phyloP scores from a whole-genome alignment of 2,113 vertebrate species.

The Charina bottae region DNA sequence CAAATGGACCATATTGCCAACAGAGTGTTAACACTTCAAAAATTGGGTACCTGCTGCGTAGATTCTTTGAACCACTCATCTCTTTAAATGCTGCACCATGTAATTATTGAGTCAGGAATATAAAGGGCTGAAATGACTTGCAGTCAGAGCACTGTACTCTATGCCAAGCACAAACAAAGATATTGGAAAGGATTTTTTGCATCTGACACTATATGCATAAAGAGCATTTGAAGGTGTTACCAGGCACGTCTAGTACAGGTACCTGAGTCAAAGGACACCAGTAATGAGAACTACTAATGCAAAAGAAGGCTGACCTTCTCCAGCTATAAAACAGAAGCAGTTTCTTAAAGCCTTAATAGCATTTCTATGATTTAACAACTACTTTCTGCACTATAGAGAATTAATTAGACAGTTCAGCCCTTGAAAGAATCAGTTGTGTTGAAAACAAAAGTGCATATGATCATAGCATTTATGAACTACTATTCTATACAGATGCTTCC shows the following conservation, averaged over 20 bases:
- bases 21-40: slow-evolving; percentile 24
- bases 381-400: slow-evolving; percentile 31
- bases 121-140: slow-evolving; percentile 13
- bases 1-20: slow-evolving; percentile 22
- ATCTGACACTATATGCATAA: slow-evolving; percentile 3
- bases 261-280: background rate
- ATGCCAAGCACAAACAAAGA: background rate
- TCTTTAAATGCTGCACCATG: slow-evolving; percentile 27
- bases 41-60: slow-evolving; percentile 36
- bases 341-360: slow-evolving; percentile 15
- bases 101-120: slow-evolving; percentile 50
- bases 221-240: slow-evolving; percentile 20
- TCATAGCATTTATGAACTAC: background rate
- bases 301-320: slow-evolving; percentile 18
- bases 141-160: background rate
- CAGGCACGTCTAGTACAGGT: slow-evolving; percentile 16
- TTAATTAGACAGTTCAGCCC: background rate
- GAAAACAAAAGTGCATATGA: slow-evolving; percentile 4
- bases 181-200: background rate
- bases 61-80: slow-evolving; percentile 42
- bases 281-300: background rate
- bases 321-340: slow-evolving; percentile 25
- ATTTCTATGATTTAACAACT: slow-evolving; percentile 21
- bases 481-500: background rate
- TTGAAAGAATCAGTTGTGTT: slow-evolving; percentile 16